Evolutionary conservation across 2,113 vertebrate species (phyloP).

Genomic region (Tretioscincus oriximinensis): DNA sequence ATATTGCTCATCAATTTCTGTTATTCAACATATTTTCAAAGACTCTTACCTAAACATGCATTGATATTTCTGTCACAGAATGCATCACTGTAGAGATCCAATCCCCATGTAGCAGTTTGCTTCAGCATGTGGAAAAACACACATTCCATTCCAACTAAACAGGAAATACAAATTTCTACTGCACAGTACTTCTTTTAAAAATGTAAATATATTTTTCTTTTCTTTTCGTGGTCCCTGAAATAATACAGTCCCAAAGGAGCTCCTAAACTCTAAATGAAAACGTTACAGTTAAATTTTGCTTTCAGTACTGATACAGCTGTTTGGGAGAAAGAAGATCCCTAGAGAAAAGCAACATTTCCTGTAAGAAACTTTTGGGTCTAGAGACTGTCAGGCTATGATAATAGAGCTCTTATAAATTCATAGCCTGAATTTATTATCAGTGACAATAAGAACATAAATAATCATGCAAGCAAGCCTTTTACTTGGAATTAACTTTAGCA

Average conservation of each 20-base stretch:
- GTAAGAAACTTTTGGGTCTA: background rate
- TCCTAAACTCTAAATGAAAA: background rate
- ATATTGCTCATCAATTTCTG: background rate
- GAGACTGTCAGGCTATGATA: background rate
- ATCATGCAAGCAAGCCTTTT: background rate
- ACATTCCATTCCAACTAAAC: background rate
- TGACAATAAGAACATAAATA: background rate
- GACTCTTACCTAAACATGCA: background rate
- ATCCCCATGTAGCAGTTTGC: background rate
- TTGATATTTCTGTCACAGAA: too few relatives aligned
- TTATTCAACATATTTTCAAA: background rate
- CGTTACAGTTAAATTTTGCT: background rate
- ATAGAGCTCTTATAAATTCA: background rate
- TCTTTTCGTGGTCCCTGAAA: background rate
- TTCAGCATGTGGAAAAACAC: background rate
- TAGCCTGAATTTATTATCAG: background rate
- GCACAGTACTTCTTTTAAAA: background rate
- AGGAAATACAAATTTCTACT: background rate
- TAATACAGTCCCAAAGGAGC: background rate
- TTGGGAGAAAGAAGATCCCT: background rate
- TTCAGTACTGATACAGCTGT: background rate
- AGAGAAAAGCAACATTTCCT: background rate
- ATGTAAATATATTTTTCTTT: background rate
- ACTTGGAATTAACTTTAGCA: background rate
- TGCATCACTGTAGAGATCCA: too few relatives aligned